phyloP scores from a whole-genome alignment of 2,113 vertebrate species.

The Formicarius rufipectus region DNA sequence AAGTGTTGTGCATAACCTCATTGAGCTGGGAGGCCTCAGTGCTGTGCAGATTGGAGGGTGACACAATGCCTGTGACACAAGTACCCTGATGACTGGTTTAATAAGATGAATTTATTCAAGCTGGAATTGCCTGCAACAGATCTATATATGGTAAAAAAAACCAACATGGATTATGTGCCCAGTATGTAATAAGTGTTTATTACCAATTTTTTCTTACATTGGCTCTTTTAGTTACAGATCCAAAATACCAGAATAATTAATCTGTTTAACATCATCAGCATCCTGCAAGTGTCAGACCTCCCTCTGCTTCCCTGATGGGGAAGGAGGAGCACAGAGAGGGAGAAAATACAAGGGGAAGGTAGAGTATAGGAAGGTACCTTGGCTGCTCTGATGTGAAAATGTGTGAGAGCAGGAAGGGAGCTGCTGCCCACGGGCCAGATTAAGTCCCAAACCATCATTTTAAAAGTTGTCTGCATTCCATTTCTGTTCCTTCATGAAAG shows the following conservation, averaged over 20 bases:
- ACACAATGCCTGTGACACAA: background rate
- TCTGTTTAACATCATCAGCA: background rate
- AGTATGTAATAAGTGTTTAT: background rate
- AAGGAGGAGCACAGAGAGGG: background rate
- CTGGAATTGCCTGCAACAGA: constrained; percentile 1
- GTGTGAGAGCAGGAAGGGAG: background rate
- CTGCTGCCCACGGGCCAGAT: background rate
- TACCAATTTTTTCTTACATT: background rate
- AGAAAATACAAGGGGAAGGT: background rate
- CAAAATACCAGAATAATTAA: background rate
- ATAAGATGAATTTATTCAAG: background rate
- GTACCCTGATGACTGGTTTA: background rate
- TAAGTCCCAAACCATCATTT: constrained; percentile 15
- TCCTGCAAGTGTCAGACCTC: background rate
- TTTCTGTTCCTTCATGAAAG: background rate
- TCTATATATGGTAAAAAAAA: background rate
- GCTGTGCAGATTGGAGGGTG: background rate
- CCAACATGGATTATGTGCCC: background rate
- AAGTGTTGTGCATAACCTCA: background rate
- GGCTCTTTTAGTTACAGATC: background rate
- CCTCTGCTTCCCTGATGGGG: background rate
- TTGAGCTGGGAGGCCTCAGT: background rate
- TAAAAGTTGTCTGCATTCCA: background rate
- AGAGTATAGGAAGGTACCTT: background rate
- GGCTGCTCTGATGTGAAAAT: background rate